Evolutionary conservation across 2,797 vertebrate genomes (phyloP).

Genomic region (Adrianichthys oophorus): DNA sequence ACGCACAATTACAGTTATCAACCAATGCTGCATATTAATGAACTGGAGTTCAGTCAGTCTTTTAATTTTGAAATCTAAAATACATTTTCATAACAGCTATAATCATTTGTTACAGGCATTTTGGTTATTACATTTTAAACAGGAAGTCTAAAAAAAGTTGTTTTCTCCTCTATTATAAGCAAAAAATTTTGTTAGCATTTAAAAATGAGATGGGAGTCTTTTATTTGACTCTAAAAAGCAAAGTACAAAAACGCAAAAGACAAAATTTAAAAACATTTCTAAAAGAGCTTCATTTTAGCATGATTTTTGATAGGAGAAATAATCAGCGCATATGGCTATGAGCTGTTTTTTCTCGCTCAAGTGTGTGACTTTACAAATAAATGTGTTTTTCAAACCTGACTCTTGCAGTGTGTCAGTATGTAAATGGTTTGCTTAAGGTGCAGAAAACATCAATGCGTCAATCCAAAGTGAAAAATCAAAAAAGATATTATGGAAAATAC

Average conservation of each 20-base stretch:
- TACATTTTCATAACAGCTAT: too few species aligned
- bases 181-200: background rate
- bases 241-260: background rate
- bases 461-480: constrained; percentile 21
- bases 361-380: background rate
- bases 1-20: too few species aligned
- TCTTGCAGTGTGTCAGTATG: background rate
- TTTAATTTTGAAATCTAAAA: too few species aligned
- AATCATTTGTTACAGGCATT: too few species aligned
- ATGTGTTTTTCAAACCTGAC: constrained; percentile 1
- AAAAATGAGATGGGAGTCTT: background rate
- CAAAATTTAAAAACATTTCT: constrained; percentile 1
- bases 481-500: constrained; percentile 15
- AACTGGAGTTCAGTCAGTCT: too few species aligned
- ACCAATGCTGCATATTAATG: too few species aligned
- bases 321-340: background rate
- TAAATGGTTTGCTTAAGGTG: constrained; percentile 17
- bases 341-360: background rate
- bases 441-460: constrained; percentile 8
- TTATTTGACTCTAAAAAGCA: background rate
- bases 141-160: background rate
- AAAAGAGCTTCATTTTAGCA: background rate
- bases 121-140: too few species aligned
- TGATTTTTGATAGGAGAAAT: background rate
- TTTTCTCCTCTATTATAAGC: background rate